These are phyloP conservation scores for Anas bernieri DNA, from an alignment of 2,797 vertebrate species.

Conservation along the genomic window DNA sequence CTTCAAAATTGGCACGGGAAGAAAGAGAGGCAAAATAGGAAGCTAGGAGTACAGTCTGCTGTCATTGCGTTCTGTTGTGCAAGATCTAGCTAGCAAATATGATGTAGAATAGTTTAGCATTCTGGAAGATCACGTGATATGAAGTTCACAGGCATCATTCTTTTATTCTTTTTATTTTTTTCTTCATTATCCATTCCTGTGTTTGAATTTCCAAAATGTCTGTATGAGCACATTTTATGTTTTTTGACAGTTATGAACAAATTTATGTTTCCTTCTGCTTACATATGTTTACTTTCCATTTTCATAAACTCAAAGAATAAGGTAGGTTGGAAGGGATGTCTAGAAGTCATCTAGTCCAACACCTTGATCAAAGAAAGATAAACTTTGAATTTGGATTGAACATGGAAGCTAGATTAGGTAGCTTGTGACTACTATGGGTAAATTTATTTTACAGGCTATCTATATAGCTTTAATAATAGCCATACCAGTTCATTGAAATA, in stretches of 20 bases:
- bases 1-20: neutral
- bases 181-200: neutral
- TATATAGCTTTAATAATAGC: neutral
- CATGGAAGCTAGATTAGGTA: neutral
- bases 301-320: neutral
- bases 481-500: neutral
- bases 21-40: neutral
- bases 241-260: no score
- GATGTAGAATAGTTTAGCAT: neutral
- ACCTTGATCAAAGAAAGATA: neutral
- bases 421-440: neutral
- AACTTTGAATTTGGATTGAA: neutral
- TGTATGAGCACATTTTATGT: neutral
- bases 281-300: neutral
- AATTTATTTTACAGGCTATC: neutral
- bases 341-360: neutral
- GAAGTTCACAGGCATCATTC: neutral
- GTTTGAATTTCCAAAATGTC: neutral
- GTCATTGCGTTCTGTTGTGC: neutral
- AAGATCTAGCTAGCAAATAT: neutral
- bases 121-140: neutral
- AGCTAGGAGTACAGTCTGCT: neutral
- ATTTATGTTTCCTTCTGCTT: neutral
- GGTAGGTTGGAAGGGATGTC: neutral
- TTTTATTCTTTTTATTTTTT: neutral